Conservation (phyloP, 2,113 vertebrate genomes). For the Sturnus vulgaris region DNA sequence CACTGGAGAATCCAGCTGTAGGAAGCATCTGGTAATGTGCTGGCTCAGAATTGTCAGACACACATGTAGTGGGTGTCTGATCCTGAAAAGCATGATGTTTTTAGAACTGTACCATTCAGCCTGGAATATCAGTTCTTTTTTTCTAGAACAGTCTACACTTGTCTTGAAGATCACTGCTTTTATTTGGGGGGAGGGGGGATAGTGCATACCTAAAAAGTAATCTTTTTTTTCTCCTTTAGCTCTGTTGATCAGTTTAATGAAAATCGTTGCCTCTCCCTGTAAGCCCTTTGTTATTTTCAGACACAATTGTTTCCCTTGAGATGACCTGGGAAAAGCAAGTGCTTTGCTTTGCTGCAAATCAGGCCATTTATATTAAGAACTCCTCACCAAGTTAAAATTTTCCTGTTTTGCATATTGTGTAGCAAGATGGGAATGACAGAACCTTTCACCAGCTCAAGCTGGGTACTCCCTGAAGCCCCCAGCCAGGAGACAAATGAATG, state of each 20-base stretch:
- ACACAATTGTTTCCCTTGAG: not conserved
- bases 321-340: not conserved
- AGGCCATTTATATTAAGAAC: not conserved
- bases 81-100: not conserved
- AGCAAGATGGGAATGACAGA: not conserved
- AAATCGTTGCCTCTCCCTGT: not conserved
- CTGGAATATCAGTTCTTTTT: not conserved
- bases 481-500: not conserved
- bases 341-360: not conserved
- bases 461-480: not conserved
- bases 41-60: not conserved
- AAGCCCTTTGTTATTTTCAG: not conserved
- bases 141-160: not conserved
- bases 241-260: not conserved
- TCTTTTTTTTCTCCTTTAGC: not conserved
- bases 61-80: not conserved
- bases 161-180: not conserved
- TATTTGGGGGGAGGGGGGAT: not conserved
- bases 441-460: not conserved
- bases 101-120: not conserved
- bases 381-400: not conserved
- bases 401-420: not conserved
- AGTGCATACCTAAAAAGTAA: not conserved
- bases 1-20: not conserved
- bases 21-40: not conserved